These are phyloP conservation scores for Oligia fasciuncula DNA, from an alignment of 2,888 invertebrate species.

Conservation along the genomic window DNA sequence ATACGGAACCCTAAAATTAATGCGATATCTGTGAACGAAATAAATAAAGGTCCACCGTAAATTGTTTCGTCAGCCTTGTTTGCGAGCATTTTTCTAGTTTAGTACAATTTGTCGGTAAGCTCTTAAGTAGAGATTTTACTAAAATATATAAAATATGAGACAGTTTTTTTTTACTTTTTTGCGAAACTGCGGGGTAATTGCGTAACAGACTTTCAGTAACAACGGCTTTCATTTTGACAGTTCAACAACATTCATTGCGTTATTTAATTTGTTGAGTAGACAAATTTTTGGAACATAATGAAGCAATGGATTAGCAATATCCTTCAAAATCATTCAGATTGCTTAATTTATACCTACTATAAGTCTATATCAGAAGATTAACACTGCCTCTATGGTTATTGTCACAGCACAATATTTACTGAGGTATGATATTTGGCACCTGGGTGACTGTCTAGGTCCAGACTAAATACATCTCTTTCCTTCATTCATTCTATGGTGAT, in stretches of 20 bases:
- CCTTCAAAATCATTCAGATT: not conserved
- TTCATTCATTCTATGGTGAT: no score
- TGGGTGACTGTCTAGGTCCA: not conserved
- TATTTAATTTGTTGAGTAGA: no score
- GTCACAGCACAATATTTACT: not conserved
- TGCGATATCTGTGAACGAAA: conserved; percentile 54
- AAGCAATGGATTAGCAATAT: no score
- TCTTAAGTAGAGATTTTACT: conserved; percentile 6
- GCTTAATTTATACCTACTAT: not conserved
- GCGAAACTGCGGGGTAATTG: not conserved
- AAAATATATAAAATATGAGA: not conserved
- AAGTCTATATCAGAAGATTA: not conserved
- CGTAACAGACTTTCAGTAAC: no score
- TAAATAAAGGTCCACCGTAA: conserved; percentile 75
- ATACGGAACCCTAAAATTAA: conserved; percentile 32
- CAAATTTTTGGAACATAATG: no score
- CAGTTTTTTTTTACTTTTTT: not conserved
- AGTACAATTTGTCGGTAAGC: conserved; percentile 32
- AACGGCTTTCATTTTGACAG: no score
- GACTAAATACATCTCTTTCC: not conserved
- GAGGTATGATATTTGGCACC: not conserved
- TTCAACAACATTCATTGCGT: no score
- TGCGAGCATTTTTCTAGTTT: conserved; percentile 56
- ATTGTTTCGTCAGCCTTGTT: conserved; percentile 70
- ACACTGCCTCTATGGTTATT: not conserved